Percentiles rank a stretch among this genome's conserved stretches.
Evolutionary conservation across 2,797 vertebrate genomes (phyloP).

Genomic region (Valencia hispanica): DNA sequence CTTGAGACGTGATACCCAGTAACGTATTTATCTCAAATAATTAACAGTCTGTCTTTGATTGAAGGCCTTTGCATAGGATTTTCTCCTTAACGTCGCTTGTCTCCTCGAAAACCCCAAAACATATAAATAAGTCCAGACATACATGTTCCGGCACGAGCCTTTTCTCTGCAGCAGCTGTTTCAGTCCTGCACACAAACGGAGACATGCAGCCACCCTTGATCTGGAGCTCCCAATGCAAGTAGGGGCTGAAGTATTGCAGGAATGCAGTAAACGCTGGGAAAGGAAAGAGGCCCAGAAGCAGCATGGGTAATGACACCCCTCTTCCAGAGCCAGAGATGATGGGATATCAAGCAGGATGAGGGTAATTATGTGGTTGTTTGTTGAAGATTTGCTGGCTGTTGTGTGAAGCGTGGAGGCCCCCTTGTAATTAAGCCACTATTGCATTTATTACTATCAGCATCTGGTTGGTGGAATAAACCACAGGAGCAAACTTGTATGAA

Average conservation of each 20-base stretch:
- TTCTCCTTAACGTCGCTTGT: constrained; percentile 1
- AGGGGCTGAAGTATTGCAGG: constrained; percentile 70
- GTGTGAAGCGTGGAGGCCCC: constrained; percentile 53
- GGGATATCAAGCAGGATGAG: constrained; percentile 73
- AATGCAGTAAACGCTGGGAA: constrained; percentile 77
- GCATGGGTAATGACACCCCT: constrained; percentile 66
- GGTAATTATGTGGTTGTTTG: constrained; percentile 78
- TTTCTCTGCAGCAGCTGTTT: constrained; percentile 61
- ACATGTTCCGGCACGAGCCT: constrained; percentile 52
- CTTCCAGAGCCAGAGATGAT: constrained; percentile 55
- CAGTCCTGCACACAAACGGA: constrained; percentile 26
- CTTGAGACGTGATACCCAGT: not conserved
- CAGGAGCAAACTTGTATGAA: constrained; percentile 13
- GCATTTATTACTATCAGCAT: constrained; percentile 51
- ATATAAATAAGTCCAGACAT: constrained; percentile 51
- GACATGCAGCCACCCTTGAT: constrained; percentile 32
- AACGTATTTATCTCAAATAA: not conserved
- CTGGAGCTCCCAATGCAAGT: constrained; percentile 60
- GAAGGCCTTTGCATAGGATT: not conserved
- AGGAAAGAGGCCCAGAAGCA: constrained; percentile 66
- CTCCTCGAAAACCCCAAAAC: constrained; percentile 3
- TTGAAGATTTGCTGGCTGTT: constrained; percentile 59
- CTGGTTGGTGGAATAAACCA: constrained; percentile 32
- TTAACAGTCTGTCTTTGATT: not conserved
- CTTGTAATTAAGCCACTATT: constrained; percentile 67